Evolutionary conservation across 2,888 invertebrate genomes (phyloP).

Genomic region (Tipula lateralis): DNA sequence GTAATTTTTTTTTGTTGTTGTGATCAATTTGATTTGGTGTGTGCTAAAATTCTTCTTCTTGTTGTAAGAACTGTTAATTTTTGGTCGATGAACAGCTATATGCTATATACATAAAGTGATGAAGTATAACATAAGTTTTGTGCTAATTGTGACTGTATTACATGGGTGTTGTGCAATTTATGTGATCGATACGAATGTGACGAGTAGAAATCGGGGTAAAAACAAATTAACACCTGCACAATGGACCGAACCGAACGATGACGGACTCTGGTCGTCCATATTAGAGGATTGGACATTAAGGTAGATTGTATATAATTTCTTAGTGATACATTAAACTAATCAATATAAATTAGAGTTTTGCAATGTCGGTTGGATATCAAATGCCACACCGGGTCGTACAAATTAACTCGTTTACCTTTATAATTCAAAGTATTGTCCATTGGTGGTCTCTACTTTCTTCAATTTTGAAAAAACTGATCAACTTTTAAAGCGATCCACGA

Average conservation of each 20-base stretch:
- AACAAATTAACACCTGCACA: conserved; percentile 31
- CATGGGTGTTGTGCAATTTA: conserved; percentile 6
- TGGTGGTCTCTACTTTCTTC: too few relatives aligned
- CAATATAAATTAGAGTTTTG: too few relatives aligned
- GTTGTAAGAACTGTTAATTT: neutral
- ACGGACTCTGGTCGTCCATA: conserved; percentile 57
- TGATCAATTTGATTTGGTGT: neutral
- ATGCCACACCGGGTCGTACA: too few relatives aligned
- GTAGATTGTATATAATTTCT: conserved; percentile 40
- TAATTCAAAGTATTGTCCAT: too few relatives aligned
- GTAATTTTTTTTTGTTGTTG: neutral
- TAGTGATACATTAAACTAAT: too few relatives aligned
- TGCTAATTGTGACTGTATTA: neutral
- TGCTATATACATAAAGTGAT: neutral
- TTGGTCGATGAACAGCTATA: too few relatives aligned
- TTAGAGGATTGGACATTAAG: conserved; percentile 61
- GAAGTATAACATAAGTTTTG: neutral
- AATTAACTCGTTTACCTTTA: too few relatives aligned
- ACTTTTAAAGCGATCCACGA: too few relatives aligned
- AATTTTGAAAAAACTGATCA: too few relatives aligned
- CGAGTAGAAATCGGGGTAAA: neutral
- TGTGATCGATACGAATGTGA: conserved; percentile 6
- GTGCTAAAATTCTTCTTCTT: neutral
- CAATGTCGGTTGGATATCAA: too few relatives aligned
- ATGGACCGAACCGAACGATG: conserved; percentile 41